Base-by-base conservation (phyloP, 2,888 invertebrate genomes). In the Brachyopa scutellaris region DNA sequence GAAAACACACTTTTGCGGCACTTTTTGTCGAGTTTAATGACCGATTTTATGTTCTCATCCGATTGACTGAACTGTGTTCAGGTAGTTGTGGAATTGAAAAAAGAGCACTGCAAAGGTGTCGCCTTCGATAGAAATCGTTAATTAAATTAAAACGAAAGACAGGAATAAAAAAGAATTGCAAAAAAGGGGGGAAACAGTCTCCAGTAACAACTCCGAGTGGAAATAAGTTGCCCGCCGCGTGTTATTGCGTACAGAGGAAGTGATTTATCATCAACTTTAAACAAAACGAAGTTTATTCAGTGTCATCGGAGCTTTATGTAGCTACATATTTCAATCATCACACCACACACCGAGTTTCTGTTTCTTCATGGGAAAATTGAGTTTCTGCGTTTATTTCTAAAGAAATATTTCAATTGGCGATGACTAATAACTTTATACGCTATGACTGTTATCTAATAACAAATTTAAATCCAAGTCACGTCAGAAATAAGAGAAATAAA, bases 31-130 rank as follows among this genome's bases (percentile, higher is more conserved):
- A 31, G 80, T 80, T 74, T 80, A 80, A 76, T 74, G 80, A 74
- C 80, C 80, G 80, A 80, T 70, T 80, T 53, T 64, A 69, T 51
- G 57, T 64, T 67, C 69, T 74, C 64, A 70, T 70, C 49, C 64
- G 59, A 76, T 45, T 70, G 73, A 67, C 21, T 67, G 66, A 33
- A 55, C 36, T 45, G 55, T 38, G 55, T 31, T 42, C 77, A 31
- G 51, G 57, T 57, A 57, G 33, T 33, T 2, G 45, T 38, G n/a
- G n/a, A n/a, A n/a, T 45, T 5, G 33, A n/a, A 26, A 61, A n/a
- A 61, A 40, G 31, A 21, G 19, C n/a, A n/a, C n/a, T n/a, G 15
- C 31, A 42, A 55, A 67, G 62, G 74, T 64, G 62, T 69, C 29
- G 57, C 55, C 69, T 74, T 80, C 74, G 53, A 55, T 57, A 19